These are phyloP conservation scores for Gallirallus australis DNA, from an alignment of 2,797 vertebrate species.

Conservation along the genomic window DNA sequence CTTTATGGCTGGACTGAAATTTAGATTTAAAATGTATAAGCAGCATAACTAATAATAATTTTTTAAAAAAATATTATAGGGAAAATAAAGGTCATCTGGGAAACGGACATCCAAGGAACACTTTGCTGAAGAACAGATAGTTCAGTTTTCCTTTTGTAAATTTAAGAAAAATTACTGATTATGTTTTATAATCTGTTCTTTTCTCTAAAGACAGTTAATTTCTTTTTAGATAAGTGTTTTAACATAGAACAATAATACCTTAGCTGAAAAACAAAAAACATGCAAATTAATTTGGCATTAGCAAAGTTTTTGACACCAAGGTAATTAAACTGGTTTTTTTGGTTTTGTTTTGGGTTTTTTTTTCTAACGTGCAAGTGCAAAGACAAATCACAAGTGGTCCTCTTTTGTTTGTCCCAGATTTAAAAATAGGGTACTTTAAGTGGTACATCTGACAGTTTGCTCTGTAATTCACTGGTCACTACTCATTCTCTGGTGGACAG, in stretches of 20 bases:
- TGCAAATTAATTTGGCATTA: not conserved
- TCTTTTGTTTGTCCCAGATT: not conserved
- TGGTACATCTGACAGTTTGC: not conserved
- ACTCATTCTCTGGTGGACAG: not conserved
- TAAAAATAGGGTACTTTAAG: not conserved
- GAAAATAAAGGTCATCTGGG: not conserved
- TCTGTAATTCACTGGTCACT: not conserved
- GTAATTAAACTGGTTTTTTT: not conserved
- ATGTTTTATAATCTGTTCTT: not conserved
- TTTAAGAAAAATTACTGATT: not conserved
- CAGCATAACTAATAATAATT: not conserved
- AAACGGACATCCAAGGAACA: not conserved
- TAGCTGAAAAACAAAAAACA: conserved; percentile 18
- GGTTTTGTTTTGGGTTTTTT: not conserved
- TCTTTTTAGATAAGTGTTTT: conserved; percentile 8
- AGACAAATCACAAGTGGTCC: not conserved
- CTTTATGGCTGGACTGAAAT: not conserved
- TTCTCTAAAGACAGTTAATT: conserved; percentile 8
- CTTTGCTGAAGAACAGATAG: not conserved
- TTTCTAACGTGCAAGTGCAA: not conserved
- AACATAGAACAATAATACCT: not conserved
- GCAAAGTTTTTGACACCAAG: conserved; percentile 1
- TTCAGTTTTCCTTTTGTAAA: not conserved
- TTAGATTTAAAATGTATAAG: not conserved
- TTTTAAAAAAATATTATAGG: not conserved